Percentiles rank a stretch among this genome's conserved stretches.
phyloP scores from a whole-genome alignment of 37 sponge, comb jelly and placozoan species.

The Beroe forskalii region DNA sequence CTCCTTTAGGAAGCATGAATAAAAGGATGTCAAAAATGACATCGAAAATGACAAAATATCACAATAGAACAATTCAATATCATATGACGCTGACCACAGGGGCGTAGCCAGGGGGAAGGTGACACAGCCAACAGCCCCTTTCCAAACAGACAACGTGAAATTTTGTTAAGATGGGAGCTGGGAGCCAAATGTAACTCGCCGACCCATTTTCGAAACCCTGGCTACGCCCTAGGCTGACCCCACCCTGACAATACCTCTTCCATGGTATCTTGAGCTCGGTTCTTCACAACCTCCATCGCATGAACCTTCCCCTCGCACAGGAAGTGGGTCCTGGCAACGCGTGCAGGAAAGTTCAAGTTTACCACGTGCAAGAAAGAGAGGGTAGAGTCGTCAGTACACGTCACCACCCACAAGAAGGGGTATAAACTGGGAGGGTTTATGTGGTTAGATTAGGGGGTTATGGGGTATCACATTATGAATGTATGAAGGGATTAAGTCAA shows the following conservation, averaged over 20 bases:
- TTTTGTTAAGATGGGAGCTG: too few relatives aligned
- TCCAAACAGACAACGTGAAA: too few relatives aligned
- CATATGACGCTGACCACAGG: too few relatives aligned
- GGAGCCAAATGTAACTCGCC: too few relatives aligned
- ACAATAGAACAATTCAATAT: too few relatives aligned
- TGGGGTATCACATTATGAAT: neutral
- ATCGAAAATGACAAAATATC: too few relatives aligned
- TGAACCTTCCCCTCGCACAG: conserved; percentile 44
- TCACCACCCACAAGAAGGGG: conserved; percentile 41
- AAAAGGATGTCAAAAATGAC: too few relatives aligned
- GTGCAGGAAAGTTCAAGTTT: conserved; percentile 46
- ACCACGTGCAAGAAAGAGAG: conserved; percentile 60
- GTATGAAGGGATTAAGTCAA: neutral
- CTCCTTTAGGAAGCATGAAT: too few relatives aligned
- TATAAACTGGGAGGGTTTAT: conserved; percentile 5
- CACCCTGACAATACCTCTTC: neutral
- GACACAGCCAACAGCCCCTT: too few relatives aligned
- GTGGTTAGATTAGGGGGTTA: neutral
- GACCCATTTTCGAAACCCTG: too few relatives aligned
- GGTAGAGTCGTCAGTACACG: neutral
- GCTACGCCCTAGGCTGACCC: too few relatives aligned
- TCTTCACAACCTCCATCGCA: conserved; percentile 1
- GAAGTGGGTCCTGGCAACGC: conserved; percentile 40
- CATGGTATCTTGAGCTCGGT: neutral
- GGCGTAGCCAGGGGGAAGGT: too few relatives aligned